Base-by-base conservation (phyloP, 2,113 vertebrate genomes). In the Megalops atlanticus region DNA sequence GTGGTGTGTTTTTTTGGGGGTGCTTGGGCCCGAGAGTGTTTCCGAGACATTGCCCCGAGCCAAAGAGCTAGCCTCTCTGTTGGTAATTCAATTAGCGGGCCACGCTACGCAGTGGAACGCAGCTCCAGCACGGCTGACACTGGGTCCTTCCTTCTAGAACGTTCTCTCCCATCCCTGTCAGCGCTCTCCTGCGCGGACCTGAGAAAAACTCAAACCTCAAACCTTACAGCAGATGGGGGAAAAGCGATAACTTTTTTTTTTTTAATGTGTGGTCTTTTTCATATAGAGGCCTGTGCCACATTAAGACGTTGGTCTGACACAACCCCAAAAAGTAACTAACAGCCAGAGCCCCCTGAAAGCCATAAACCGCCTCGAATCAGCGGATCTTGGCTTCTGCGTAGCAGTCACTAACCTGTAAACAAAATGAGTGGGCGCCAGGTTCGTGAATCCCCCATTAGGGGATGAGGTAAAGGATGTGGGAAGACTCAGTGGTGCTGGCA, bases 31-130 rank as follows among this genome's bases (percentile, higher is more conserved):
- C 58, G 31, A n/a, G 8, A 11, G 58, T 31, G 31, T 64, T 64
- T 64, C 58, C n/a, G n/a, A 64, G 4, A 31, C 7, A n/a, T 18
- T 3, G 16, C 49, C 49, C 49, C 21, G 49, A 2, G 49, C 49
- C 43, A 45, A 45, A 45, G n/a, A 45, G 43, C 43, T 6, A 45
- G 14, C 1, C 58, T 8, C 24, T 24, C n/a, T n/a, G 31, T 31
- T 31, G 58, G 58, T 64, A 64, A 64, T 64, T 64, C 24, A 64
- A 31, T 64, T 64, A 64, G 58, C 58, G 58, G 58, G n/a, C n/a
- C n/a, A n/a, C 21, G 21, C 58, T 31, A 24, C 10, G n/a, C 58
- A 64, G 58, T 11, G 24, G 47, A 49, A 14, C 47, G 2, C 47
- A 16, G 18, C 47, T 49, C 47, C 27, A 64, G 58, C 58, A 24